These are phyloP conservation scores for Litoditis marina DNA, from an alignment of 2,888 invertebrate species.

Conservation along the genomic window DNA sequence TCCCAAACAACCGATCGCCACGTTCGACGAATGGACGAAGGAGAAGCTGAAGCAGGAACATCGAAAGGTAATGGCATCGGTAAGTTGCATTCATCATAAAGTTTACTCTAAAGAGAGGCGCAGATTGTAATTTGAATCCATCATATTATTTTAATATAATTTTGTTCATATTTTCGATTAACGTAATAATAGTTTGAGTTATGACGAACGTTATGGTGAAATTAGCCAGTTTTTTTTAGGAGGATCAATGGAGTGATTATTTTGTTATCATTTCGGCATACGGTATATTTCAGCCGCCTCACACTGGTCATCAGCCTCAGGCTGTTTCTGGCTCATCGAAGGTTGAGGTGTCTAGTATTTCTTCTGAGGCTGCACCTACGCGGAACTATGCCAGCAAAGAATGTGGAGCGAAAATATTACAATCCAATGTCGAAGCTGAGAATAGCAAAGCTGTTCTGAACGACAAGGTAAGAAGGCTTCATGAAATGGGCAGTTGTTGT, in stretches of 20 bases:
- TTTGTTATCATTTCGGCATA: background rate
- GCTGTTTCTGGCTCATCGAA: background rate
- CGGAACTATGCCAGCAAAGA: conserved; percentile 77
- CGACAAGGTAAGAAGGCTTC: conserved; percentile 65
- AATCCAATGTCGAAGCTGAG: conserved; percentile 85
- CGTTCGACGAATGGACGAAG: conserved; percentile 53
- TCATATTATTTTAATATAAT: too few relatives aligned
- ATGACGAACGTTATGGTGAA: too few relatives aligned
- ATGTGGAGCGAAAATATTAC: conserved; percentile 93
- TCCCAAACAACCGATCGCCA: conserved; percentile 42
- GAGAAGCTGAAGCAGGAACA: conserved; percentile 41
- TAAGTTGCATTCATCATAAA: background rate
- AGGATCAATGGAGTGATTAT: too few relatives aligned
- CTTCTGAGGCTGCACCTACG: conserved; percentile 19
- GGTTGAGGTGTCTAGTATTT: background rate
- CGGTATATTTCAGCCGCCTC: background rate
- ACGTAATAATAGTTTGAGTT: too few relatives aligned
- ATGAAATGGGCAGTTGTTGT: too few relatives aligned
- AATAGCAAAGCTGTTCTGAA: conserved; percentile 78
- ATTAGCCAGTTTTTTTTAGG: too few relatives aligned
- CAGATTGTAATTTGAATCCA: too few relatives aligned
- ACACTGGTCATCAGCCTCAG: background rate
- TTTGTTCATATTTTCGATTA: background rate
- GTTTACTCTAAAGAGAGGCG: too few relatives aligned
- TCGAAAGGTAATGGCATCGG: conserved; percentile 2